Base-by-base conservation (phyloP, 2,888 invertebrate genomes). In the Lithosia quadra region DNA sequence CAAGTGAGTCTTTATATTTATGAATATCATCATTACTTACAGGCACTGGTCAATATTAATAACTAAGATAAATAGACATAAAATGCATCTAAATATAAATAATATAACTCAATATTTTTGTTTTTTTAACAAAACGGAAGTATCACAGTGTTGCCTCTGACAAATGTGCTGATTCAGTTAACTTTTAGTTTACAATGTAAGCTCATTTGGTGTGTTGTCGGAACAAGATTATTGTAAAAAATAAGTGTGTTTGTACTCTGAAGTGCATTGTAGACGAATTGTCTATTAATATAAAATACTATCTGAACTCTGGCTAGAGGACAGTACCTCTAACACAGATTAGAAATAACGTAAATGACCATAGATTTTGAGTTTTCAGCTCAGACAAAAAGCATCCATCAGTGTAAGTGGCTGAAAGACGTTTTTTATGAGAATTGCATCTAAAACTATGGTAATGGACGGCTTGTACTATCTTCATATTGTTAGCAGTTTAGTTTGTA, bases 11-110 rank as follows among this genome's bases (percentile, higher is more conserved):
- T 78, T 77, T 80, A 80, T 78, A 80, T 22, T 76, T 83, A 90
- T 92, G 94, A 94, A 94, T 95, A 94, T 94, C 87, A 88, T 92
- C 86, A 86, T 84, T 81, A 88, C 94, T 94, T 93, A 90, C 94
- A 95, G 94, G 94, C 93, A 94, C 94, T 94, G 94, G 89, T 88
- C 74, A 77, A 78, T 84, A 84, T 84, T 83, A 84, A 80, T 80
- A 84, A 77, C 79, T 78, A 83, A 81, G 71, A 80, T 75, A 73
- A 74, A 74, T 68, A 78, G 68, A 63, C 76, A 77, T 81, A 76
- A 74, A 81, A 79, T 76, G 77, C 72, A 72, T 74, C 34, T 68
- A 72, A 80, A 76, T 69, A 81, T 76, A 73, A 80, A 79, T 71
- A 80, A 79, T 68, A 61, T 65, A 72, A 81, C 58, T 71, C 71